Percentiles rank a stretch among this genome's conserved stretches.
These are phyloP conservation scores for Pangasianodon hypophthalmus DNA, from an alignment of 2,113 vertebrate genomes.

Conservation along the genomic window DNA sequence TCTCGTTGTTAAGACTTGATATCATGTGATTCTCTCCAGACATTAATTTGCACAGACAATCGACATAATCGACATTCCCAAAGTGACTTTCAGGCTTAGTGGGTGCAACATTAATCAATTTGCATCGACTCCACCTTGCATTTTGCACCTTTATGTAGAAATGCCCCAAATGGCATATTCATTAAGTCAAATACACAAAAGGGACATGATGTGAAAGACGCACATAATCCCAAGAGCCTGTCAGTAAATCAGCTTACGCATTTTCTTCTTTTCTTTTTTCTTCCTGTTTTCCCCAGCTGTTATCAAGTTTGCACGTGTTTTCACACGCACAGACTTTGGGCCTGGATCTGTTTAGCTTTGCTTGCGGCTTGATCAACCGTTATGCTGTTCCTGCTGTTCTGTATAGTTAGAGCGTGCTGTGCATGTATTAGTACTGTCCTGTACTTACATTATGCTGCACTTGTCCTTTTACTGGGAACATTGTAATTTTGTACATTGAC, in stretches of 20 bases:
- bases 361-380: not conserved
- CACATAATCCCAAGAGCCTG: not conserved
- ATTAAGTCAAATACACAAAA: not conserved
- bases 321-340: not conserved
- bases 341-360: not conserved
- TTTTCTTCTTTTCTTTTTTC: not conserved
- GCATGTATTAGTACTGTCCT: not conserved
- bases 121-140: conserved; percentile 5
- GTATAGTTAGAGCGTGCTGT: not conserved
- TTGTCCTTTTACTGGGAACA: conserved; percentile 12
- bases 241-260: not conserved
- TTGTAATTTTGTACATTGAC: not conserved
- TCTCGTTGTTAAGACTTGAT: not conserved
- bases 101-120: conserved; percentile 3
- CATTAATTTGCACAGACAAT: conserved; percentile 9
- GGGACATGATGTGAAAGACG: not conserved
- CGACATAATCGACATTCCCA: not conserved
- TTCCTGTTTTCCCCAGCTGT: too few relatives aligned
- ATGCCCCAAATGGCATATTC: not conserved
- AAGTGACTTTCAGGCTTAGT: conserved; percentile 10
- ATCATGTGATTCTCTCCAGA: conserved; percentile 3
- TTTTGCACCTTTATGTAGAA: not conserved
- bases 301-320: not conserved
- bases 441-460: not conserved
- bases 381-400: not conserved